These are phyloP conservation scores for Mesochorus sp. DNA, from an alignment of 2,888 invertebrate species.

Conservation along the genomic window DNA sequence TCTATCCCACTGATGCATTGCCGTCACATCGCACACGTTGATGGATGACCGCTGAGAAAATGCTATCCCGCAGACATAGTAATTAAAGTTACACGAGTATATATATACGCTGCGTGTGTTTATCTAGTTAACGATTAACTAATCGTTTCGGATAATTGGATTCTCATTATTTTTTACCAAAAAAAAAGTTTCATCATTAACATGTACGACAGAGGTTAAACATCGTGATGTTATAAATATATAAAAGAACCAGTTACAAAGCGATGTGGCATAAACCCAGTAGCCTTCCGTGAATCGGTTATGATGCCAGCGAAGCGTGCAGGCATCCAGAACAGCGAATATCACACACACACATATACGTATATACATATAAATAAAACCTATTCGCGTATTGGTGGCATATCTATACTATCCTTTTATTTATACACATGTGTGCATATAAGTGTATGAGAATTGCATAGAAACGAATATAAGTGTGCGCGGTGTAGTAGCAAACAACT, in stretches of 20 bases:
- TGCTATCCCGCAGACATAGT: too few relatives aligned
- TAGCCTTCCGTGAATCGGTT: constrained; percentile 74
- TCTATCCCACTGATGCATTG: too few relatives aligned
- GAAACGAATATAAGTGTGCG: background rate
- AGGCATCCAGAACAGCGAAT: constrained; percentile 66
- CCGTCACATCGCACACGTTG: too few relatives aligned
- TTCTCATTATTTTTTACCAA: constrained; percentile 26
- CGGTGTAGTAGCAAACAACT: constrained; percentile 24
- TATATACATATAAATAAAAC: constrained; percentile 4
- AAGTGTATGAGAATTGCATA: background rate
- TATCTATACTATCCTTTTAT: background rate
- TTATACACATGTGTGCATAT: background rate
- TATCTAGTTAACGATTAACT: constrained; percentile 23
- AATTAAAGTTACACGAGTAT: too few relatives aligned
- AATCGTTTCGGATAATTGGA: constrained; percentile 62
- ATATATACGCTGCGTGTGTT: too few relatives aligned
- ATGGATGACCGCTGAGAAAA: too few relatives aligned
- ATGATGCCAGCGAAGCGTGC: constrained; percentile 72
- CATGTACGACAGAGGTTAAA: constrained; percentile 11
- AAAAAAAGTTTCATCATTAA: constrained; percentile 28
- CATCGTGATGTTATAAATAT: background rate
- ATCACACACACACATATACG: background rate
- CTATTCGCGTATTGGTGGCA: too few relatives aligned
- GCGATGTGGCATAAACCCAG: constrained; percentile 47
- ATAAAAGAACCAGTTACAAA: background rate